Evolutionary conservation across 2,888 invertebrate species (phyloP).

Genomic region (Lasioglossum figueresi): DNA sequence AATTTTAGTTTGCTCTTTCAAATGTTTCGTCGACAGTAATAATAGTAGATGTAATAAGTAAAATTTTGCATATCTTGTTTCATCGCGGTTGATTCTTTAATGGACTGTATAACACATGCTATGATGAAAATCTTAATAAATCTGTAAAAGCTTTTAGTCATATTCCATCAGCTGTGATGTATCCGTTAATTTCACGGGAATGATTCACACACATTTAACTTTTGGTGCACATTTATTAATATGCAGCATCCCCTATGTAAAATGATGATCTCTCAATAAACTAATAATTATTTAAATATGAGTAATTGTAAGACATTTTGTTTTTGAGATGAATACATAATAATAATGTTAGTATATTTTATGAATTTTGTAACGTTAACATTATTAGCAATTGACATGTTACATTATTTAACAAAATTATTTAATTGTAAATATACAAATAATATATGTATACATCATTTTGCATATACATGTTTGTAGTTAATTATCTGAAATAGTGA

Average conservation of each 20-base stretch:
- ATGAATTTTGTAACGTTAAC: not conserved
- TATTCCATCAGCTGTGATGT: slow-evolving; percentile 24
- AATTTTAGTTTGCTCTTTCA: slow-evolving; percentile 1
- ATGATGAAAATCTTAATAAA: slow-evolving; percentile 19
- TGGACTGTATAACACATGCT: slow-evolving; percentile 24
- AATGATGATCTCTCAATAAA: slow-evolving; percentile 3
- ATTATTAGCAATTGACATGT: not conserved
- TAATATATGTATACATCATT: not conserved
- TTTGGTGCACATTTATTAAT: slow-evolving; percentile 5
- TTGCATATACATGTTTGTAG: not conserved
- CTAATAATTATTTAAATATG: slow-evolving; percentile 8
- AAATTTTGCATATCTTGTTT: not conserved
- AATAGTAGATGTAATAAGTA: not conserved
- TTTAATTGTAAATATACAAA: not conserved
- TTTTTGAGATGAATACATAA: not conserved
- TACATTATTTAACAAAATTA: not conserved
- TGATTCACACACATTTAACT: not conserved
- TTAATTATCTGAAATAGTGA: not conserved
- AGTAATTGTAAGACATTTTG: not conserved
- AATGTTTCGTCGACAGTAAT: not conserved
- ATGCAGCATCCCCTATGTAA: not conserved
- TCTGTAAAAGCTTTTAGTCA: slow-evolving; percentile 4
- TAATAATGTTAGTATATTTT: not conserved
- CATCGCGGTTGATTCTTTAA: not conserved
- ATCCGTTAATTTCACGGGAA: not conserved